Base-by-base conservation (phyloP, 2,888 invertebrate genomes). In the Meghimatium bilineatum region DNA sequence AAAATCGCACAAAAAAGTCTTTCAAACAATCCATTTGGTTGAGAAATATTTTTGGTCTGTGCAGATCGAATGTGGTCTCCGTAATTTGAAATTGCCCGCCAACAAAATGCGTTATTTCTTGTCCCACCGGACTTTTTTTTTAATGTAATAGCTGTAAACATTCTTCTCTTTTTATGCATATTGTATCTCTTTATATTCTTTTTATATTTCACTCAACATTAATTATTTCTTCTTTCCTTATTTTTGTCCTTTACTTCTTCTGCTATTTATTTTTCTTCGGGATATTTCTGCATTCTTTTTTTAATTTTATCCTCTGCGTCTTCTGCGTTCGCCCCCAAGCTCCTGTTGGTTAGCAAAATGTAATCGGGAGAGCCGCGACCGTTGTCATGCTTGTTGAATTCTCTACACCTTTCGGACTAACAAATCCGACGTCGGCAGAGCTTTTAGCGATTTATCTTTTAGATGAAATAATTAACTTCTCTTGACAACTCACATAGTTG, bases 1-100 rank as follows among this genome's bases (percentile, higher is more conserved):
- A 74, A 74, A 74, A 74, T 32, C 71, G 38, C 17, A 49, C 8
- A 56, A 26, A 14, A 44, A 17, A 29, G 49, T 29, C 29, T 26
- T 44, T 72, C 72, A 72, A 72, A 49, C n/a, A 29, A 72, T 49
- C 72, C 29, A 26, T 74, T 56, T 74, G 32, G 32, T 52, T 74
- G 32, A 14, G 23, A 74, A 34, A 74, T 52, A 10, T 14, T 71
- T 44, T 20, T 32, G 66, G 66, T 66, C 23, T 66, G 66, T 17
- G 66, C 10, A 32, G 66, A 66, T 66, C 66, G 1, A 71, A 71
- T 26, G 20, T 38, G 8, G 34, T 34, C 10, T 1, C 36, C 34
- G 32, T 32, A 34, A 20, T 12, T 26, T 38, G 23, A 38, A 71
- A 71, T 20, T 20, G 38, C 23, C 71, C 6, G 38, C 36, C 1